These are phyloP conservation scores for rabbit (Oryctolagus cuniculus) DNA, from an alignment of 2,113 vertebrate species.

Conservation along the genomic window DNA sequence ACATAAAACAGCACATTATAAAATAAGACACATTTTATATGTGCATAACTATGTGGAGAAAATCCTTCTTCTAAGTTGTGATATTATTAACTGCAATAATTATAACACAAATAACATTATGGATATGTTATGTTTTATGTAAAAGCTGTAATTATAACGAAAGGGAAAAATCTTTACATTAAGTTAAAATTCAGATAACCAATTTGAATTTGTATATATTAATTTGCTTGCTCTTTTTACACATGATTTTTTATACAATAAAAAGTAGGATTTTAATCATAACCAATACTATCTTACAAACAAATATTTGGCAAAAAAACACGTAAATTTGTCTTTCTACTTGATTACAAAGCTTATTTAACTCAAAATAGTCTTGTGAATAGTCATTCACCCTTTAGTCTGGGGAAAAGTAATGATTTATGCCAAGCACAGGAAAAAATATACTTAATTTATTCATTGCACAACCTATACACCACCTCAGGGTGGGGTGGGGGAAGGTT, in stretches of 20 bases:
- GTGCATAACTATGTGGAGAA: conserved; percentile 45
- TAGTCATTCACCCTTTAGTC: conserved; percentile 66
- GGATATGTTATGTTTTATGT: conserved; percentile 6
- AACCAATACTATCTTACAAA: not conserved
- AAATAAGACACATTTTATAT: conserved; percentile 58
- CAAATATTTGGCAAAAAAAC: conserved; percentile 59
- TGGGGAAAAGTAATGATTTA: conserved; percentile 79
- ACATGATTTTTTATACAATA: not conserved
- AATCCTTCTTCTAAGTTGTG: conserved; percentile 40
- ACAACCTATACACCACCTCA: conserved; percentile 79
- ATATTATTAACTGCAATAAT: conserved; percentile 62
- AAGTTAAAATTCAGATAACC: conserved; percentile 58
- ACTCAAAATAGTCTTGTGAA: conserved; percentile 65
- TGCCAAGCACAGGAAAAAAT: conserved; percentile 73
- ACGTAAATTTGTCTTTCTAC: conserved; percentile 1
- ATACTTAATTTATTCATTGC: conserved; percentile 83
- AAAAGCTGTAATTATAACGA: conserved; percentile 65
- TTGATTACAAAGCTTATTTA: conserved; percentile 72
- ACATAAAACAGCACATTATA: conserved; percentile 51
- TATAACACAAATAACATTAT: conserved; percentile 61
- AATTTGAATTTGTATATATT: conserved; percentile 55
- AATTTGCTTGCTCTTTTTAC: not conserved
- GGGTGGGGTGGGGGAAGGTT: conserved; percentile 63
- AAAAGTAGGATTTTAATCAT: conserved; percentile 57
- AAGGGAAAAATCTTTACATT: conserved; percentile 41